Percentiles rank a stretch among this genome's conserved stretches.
Evolutionary conservation across 2,797 vertebrate species (phyloP).

Genomic region (Enteromius paludinosus): DNA sequence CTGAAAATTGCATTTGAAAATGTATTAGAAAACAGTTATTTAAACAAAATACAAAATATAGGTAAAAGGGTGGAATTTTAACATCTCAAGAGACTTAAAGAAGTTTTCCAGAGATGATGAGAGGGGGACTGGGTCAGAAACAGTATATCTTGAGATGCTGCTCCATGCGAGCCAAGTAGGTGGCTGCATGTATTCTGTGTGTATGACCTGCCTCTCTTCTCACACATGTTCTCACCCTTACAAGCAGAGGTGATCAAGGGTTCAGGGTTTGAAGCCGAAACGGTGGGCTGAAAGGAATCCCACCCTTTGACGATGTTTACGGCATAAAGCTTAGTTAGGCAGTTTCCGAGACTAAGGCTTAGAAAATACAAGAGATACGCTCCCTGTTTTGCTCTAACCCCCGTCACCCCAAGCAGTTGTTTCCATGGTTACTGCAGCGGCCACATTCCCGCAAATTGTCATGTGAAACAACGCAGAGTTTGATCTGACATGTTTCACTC

Average conservation of each 20-base stretch:
- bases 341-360: slow-evolving; percentile 6
- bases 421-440: slow-evolving; percentile 44
- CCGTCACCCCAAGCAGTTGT: slow-evolving; percentile 45
- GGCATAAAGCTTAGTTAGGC: not conserved
- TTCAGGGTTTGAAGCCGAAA: not conserved
- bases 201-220: slow-evolving; percentile 1
- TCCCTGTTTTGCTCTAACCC: slow-evolving; percentile 19
- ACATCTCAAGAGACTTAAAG: slow-evolving; percentile 5
- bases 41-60: no score
- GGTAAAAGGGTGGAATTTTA: not conserved
- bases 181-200: not conserved
- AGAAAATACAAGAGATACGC: slow-evolving; percentile 16
- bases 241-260: not conserved
- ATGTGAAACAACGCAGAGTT: slow-evolving; percentile 16
- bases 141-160: not conserved
- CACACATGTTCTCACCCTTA: not conserved
- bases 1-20: no score
- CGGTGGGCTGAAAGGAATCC: not conserved
- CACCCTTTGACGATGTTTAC: slow-evolving; percentile 27
- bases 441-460: slow-evolving; percentile 1
- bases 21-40: no score
- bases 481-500: slow-evolving; percentile 40
- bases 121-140: not conserved
- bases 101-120: not conserved
- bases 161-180: not conserved